phyloP scores from a whole-genome alignment of 2,797 vertebrate genomes.

The Anguilla obscura region DNA sequence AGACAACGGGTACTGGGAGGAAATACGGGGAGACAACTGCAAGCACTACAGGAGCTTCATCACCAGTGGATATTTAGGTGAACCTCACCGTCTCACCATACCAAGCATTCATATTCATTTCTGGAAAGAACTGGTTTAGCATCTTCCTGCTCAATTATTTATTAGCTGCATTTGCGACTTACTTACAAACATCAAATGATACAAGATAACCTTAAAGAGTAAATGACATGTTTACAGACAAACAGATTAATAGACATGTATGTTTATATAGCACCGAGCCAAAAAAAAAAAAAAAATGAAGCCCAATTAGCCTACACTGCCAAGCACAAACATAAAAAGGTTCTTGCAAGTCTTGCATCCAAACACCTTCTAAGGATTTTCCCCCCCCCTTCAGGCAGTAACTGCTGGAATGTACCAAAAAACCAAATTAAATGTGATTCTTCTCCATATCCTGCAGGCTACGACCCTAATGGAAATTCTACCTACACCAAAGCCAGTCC shows the following conservation, averaged over 20 bases:
- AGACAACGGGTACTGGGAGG: constrained; percentile 52
- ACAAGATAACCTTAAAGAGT: too few relatives aligned
- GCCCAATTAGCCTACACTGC: not conserved
- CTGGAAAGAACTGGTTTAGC: not conserved
- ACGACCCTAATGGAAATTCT: constrained; percentile 38
- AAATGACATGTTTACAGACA: too few relatives aligned
- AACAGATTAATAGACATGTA: too few relatives aligned
- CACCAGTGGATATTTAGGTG: constrained; percentile 52
- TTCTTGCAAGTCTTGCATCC: too few relatives aligned
- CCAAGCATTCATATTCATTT: not conserved
- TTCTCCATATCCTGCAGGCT: constrained; percentile 41
- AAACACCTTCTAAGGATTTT: not conserved
- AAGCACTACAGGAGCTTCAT: constrained; percentile 55
- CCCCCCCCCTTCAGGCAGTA: too few relatives aligned
- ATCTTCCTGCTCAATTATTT: not conserved
- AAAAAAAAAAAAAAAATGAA: not conserved
- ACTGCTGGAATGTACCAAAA: not conserved
- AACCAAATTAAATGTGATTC: not conserved
- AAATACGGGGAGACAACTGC: constrained; percentile 52
- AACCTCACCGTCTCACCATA: not conserved
- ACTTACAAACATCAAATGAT: too few relatives aligned
- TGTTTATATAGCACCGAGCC: not conserved
- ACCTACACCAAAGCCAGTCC: constrained; percentile 41
- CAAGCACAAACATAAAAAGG: not conserved
- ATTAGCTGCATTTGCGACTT: not conserved